Evolutionary conservation across 2,888 invertebrate genomes (phyloP).

Genomic region (Candidula unifasciata): DNA sequence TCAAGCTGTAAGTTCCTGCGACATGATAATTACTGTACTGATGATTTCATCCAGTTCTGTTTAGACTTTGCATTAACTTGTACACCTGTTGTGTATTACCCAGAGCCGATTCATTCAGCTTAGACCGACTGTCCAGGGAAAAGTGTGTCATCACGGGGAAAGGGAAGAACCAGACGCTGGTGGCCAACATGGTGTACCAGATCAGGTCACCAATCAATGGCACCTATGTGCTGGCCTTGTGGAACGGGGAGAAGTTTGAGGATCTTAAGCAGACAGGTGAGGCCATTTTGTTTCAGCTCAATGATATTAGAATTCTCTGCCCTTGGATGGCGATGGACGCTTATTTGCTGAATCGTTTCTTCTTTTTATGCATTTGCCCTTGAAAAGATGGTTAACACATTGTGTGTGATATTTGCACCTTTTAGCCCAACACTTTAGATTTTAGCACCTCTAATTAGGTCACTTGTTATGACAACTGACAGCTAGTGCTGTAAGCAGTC

Average conservation of each 20-base stretch:
- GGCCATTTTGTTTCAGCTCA: not conserved
- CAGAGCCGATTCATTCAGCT: conserved; percentile 28
- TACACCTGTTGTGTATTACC: not conserved
- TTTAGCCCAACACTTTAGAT: too few relatives aligned
- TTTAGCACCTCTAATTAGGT: too few relatives aligned
- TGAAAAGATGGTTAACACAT: too few relatives aligned
- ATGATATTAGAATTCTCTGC: not conserved
- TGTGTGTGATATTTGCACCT: too few relatives aligned
- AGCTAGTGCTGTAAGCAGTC: too few relatives aligned
- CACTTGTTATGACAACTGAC: too few relatives aligned
- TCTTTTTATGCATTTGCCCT: too few relatives aligned
- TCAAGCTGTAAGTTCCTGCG: too few relatives aligned
- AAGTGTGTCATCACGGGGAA: conserved; percentile 40
- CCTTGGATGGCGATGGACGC: not conserved
- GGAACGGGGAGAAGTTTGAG: conserved; percentile 49
- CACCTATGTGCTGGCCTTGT: conserved; percentile 28
- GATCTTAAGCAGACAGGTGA: conserved; percentile 18
- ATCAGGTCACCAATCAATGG: conserved; percentile 44
- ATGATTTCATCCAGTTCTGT: too few relatives aligned
- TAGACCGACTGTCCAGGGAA: conserved; percentile 37
- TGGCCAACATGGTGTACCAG: conserved; percentile 33
- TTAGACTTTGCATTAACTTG: too few relatives aligned
- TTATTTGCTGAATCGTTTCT: not conserved
- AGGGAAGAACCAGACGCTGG: conserved; percentile 10
- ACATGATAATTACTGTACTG: too few relatives aligned